phyloP scores from a whole-genome alignment of 2,888 invertebrate species.

The Hylaea fasciaria region DNA sequence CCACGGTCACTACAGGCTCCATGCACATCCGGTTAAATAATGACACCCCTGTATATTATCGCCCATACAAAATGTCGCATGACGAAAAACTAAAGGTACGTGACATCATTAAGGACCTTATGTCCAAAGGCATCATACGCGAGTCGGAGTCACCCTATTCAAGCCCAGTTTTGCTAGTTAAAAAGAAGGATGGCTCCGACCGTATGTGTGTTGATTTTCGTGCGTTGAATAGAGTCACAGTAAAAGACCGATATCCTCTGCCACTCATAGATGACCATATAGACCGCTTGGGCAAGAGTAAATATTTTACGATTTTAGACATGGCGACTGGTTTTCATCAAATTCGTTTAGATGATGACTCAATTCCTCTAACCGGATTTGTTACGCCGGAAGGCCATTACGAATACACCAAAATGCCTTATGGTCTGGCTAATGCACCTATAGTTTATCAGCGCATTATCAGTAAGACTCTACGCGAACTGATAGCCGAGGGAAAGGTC shows the following conservation, averaged over 20 bases:
- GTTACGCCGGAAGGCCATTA: not conserved
- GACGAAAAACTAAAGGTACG: not conserved
- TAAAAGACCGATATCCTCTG: not conserved
- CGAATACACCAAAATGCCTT: not conserved
- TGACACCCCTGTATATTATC: not conserved
- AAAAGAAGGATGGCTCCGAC: conserved; percentile 3
- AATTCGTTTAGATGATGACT: not conserved
- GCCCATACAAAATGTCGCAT: not conserved
- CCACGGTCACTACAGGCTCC: not conserved
- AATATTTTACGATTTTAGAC: not conserved
- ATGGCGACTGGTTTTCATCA: not conserved
- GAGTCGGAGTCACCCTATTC: not conserved
- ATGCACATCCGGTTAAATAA: not conserved
- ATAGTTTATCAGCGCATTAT: not conserved
- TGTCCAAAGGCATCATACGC: not conserved
- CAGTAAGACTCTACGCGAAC: not conserved
- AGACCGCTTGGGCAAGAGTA: not conserved
- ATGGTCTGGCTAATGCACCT: not conserved
- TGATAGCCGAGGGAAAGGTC: not conserved
- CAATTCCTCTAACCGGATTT: not conserved
- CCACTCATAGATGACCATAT: not conserved
- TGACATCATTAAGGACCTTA: not conserved
- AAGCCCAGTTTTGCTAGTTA: not conserved
- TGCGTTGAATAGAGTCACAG: not conserved
- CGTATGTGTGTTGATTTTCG: not conserved